These are phyloP conservation scores for Scolopax rusticola DNA, from an alignment of 2,797 vertebrate genomes.

Conservation along the genomic window DNA sequence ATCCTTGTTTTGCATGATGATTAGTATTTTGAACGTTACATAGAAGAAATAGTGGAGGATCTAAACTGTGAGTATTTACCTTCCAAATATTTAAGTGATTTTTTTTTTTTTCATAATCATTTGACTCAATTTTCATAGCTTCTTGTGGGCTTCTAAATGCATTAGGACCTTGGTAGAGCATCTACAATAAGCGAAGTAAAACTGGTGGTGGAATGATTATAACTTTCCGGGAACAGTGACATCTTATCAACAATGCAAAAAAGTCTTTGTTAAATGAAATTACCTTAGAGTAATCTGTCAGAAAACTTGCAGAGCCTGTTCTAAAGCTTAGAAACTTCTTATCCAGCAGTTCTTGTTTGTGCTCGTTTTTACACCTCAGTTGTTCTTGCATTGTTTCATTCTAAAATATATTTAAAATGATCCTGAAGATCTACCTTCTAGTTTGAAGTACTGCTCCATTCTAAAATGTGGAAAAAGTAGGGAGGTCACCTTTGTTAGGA, in stretches of 20 bases:
- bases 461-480: not conserved
- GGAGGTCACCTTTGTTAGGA: not conserved
- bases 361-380: not conserved
- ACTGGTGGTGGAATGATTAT: not conserved
- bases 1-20: not conserved
- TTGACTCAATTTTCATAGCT: not conserved
- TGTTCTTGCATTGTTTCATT: not conserved
- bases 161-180: not conserved
- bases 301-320: not conserved
- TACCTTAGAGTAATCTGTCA: not conserved
- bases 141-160: not conserved
- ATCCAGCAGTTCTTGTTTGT: not conserved
- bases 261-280: not conserved
- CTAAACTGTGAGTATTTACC: not conserved
- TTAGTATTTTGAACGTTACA: not conserved
- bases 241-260: not conserved
- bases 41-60: not conserved
- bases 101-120: not conserved
- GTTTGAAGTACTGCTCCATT: not conserved
- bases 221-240: not conserved
- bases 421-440: not conserved
- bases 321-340: not conserved
- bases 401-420: not conserved
- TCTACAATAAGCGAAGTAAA: not conserved
- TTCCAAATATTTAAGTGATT: not conserved